Evolutionary conservation across 2,888 invertebrate genomes (phyloP), one percentile per base, ranked within the genome.

Genomic region (Agrotis ipsilon): DNA sequence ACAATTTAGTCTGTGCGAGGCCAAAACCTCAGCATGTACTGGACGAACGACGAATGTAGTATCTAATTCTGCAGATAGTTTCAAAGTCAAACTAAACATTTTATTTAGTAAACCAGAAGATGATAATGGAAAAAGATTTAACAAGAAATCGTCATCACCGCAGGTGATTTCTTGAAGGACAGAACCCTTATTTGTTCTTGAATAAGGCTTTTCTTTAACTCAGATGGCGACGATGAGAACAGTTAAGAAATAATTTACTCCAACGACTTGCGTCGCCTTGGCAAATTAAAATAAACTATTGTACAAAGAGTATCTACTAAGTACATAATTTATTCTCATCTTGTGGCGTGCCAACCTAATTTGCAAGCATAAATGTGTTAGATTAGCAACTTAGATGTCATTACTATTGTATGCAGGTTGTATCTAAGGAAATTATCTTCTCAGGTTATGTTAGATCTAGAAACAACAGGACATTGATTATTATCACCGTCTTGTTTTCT

Each of bases 251-350:
- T n/a, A 13, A 48, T 13, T 60, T 7, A 49, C 46, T 19, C 3
- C 32, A 58, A 69, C 32, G 62, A 27, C 21, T 69, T 51, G 18
- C 24, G 5, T 75, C 76, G 57, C 21, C 48, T 62, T 54, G 52
- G 14, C 1, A 55, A 61, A 77, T 62, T 43, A 32, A 46, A 72
- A 39, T 55, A 72, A 61, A 62, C 59, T 24, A 19, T 45, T 78
- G 43, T 48, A 51, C 55, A 64, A 72, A 78, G 57, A 78, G 39
- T 45, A 60, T 60, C 24, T 24, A 19, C 61, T 78, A 76, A 72
- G 72, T 83, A 43, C 67, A 63, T 71, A 71, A 81, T 62, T 19
- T 58, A 81, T 81, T 72, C 78, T 55, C 54, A 32, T 61, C 72
- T 67, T 45, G 66, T 55, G n/a, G 43, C 67, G 66, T 70, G 67